phyloP scores from a whole-genome alignment of 2,797 vertebrate genomes.

The Platalea minor region DNA sequence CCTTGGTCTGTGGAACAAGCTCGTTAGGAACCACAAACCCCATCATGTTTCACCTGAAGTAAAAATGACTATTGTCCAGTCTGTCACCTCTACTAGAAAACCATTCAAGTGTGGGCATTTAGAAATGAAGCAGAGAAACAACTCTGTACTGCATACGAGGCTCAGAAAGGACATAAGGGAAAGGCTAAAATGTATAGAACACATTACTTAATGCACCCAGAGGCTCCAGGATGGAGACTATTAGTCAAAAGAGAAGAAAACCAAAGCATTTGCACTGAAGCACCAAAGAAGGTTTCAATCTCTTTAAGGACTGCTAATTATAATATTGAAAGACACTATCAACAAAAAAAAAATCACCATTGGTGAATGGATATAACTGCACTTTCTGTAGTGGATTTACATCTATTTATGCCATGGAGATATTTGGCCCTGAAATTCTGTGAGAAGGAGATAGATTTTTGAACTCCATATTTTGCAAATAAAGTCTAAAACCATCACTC shows the following conservation, averaged over 20 bases:
- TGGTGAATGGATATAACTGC: background rate
- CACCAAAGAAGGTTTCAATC: background rate
- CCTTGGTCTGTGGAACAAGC: background rate
- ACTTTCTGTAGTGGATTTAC: background rate
- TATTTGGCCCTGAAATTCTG: background rate
- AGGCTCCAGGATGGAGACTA: background rate
- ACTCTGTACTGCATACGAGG: background rate
- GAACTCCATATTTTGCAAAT: background rate
- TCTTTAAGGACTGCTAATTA: background rate
- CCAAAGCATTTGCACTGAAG: background rate
- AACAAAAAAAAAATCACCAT: background rate
- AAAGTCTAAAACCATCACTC: background rate
- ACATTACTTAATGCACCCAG: background rate
- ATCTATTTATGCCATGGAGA: background rate
- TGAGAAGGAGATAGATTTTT: background rate
- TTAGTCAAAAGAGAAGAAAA: background rate
- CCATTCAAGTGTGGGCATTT: background rate
- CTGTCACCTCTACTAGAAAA: background rate
- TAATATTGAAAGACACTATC: background rate
- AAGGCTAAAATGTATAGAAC: background rate
- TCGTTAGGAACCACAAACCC: background rate
- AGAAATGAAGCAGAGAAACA: background rate
- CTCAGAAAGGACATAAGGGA: background rate
- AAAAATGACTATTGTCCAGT: background rate
- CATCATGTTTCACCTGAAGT: background rate